phyloP scores from a whole-genome alignment of 2,113 vertebrate genomes.

The Thinocorus orbignyianus region DNA sequence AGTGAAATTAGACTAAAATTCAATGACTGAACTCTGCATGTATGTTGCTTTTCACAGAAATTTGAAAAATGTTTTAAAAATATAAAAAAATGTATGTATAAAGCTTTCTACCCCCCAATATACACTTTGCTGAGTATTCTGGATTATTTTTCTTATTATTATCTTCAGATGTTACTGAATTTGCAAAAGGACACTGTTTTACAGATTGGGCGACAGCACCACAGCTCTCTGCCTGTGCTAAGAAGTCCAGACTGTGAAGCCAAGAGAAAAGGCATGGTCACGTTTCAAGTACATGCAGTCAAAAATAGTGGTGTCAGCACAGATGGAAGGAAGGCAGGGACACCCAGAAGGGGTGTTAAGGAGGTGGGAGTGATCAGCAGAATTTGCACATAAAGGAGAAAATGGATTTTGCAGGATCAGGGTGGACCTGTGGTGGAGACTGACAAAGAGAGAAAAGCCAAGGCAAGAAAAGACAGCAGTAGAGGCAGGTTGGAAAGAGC shows the following conservation, averaged over 20 bases:
- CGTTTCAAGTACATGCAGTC: not conserved
- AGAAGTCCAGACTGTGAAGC: not conserved
- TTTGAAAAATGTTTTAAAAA: not conserved
- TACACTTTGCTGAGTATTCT: not conserved
- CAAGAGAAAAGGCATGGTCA: not conserved
- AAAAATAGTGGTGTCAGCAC: not conserved
- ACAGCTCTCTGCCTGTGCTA: not conserved
- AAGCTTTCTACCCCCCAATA: not conserved
- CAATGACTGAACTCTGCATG: not conserved
- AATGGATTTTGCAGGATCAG: not conserved
- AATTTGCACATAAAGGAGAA: slow-evolving; percentile 27
- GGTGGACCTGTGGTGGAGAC: not conserved
- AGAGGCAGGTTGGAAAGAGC: not conserved
- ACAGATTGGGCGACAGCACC: not conserved
- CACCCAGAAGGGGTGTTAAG: not conserved
- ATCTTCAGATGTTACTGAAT: not conserved
- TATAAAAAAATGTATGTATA: not conserved
- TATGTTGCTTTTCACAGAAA: not conserved
- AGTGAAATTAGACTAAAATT: not conserved
- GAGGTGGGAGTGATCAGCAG: not conserved
- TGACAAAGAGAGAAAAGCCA: not conserved
- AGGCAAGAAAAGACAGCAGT: not conserved
- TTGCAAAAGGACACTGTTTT: not conserved
- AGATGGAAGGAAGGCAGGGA: slow-evolving; percentile 4
- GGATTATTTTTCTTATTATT: not conserved